A percentile compares a stretch with the other conserved stretches of the same genome.
phyloP scores from a whole-genome alignment of 2,113 vertebrate species.

The Melospiza melodia region DNA sequence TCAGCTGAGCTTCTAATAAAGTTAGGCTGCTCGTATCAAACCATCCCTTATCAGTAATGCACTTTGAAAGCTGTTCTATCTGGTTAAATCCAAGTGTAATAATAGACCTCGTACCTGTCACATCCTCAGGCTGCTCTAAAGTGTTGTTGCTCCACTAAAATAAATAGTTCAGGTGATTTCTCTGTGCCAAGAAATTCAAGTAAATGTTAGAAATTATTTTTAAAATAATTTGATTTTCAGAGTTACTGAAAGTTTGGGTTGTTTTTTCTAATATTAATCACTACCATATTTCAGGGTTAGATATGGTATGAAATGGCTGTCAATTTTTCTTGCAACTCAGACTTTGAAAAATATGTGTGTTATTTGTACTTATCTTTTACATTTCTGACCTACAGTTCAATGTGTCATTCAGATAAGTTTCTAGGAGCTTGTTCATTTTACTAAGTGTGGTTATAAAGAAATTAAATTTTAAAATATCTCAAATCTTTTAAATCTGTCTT shows the following conservation, averaged over 20 bases:
- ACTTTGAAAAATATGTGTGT: not conserved
- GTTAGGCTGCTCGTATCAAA: constrained; percentile 41
- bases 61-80: constrained; percentile 61
- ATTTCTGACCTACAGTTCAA: not conserved
- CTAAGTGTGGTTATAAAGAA: not conserved
- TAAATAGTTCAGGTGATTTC: constrained; percentile 15
- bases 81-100: constrained; percentile 57
- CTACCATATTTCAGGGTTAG: not conserved
- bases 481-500: not conserved
- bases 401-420: not conserved
- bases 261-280: not conserved
- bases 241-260: not conserved
- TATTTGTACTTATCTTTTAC: not conserved
- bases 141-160: not conserved
- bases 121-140: constrained; percentile 26
- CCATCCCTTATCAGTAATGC: constrained; percentile 51
- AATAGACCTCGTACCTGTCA: constrained; percentile 47
- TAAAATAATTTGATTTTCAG: not conserved
- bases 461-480: not conserved
- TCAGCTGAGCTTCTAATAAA: constrained; percentile 51
- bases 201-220: not conserved
- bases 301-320: not conserved
- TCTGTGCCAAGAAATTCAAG: not conserved
- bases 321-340: not conserved
- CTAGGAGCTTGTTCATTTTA: not conserved